Base-by-base conservation (phyloP, 2,113 vertebrate species). In the Mormoops blainvillei region DNA sequence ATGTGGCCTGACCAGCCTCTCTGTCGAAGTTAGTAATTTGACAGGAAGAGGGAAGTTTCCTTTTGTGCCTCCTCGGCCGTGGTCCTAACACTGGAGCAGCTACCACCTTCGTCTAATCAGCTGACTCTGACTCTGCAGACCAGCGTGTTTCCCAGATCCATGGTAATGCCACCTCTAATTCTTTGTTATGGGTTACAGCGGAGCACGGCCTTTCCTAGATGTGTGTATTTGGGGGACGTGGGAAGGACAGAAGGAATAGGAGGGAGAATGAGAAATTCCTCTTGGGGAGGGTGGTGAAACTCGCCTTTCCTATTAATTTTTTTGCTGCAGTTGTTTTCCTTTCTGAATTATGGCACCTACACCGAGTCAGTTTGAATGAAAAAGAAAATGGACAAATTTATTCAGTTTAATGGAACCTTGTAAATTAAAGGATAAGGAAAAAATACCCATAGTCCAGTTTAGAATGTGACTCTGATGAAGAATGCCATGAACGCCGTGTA, bases 21-120 rank as follows among this genome's bases (percentile, higher is more conserved):
- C 9, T 86, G 38, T 50, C 28, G 14, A 36, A 45, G 43, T 54
- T 33, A 45, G 87, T 81, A 45, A 87, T 80, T 92, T 92, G 84
- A 96, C 81, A 81, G 80, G 73, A 94, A 96, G 74, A 93, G 82
- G 91, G 45, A 92, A 89, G 93, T 95, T 93, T 95, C 82, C 43
- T 45, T 90, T 80, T 83, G 90, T 52, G 43, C 87, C 87, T 91
- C 94, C 54, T 91, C 70, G 77, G 74, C 67, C 94, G 56, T 16
- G 52, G 45, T 91, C 77, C 11, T 82, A 84, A 87, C 86, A 89
- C 52, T 38, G 54, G 41, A 73, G 50, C 88, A 94, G 91, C 94
- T 96, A 78, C 56, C 52, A 71, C 74, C 82, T 61, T 68, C 89
- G 74, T 70, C 82, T 97, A 61, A 93, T 96, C 97, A 91, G 95